Percentiles rank a stretch among this genome's conserved stretches.
Evolutionary conservation across 2,113 vertebrate genomes (phyloP).

Genomic region (Eptatretus burgeri): DNA sequence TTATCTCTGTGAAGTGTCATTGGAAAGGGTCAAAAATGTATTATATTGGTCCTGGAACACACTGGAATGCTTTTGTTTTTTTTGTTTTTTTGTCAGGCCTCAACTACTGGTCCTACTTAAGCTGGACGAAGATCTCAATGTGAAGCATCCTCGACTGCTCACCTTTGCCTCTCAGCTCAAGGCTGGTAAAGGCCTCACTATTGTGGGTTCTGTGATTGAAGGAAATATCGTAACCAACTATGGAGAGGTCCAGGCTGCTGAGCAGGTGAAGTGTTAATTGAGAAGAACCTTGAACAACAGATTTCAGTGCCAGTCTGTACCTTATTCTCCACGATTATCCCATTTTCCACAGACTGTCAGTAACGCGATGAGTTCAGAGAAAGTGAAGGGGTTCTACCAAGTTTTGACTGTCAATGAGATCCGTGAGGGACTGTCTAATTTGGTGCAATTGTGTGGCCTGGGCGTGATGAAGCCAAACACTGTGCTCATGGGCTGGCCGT

Average conservation of each 20-base stretch:
- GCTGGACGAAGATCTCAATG: slow-evolving; percentile 76
- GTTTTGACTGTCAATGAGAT: slow-evolving; percentile 82
- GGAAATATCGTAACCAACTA: slow-evolving; percentile 82
- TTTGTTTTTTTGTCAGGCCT: slow-evolving; percentile 22
- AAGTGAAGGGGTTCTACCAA: slow-evolving; percentile 89
- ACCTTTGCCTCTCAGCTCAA: slow-evolving; percentile 93
- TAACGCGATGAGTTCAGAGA: slow-evolving; percentile 83
- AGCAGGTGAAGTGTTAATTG: slow-evolving; percentile 29
- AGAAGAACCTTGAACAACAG: too few species aligned
- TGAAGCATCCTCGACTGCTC: slow-evolving; percentile 73
- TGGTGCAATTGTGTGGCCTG: slow-evolving; percentile 76
- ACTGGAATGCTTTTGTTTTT: background rate
- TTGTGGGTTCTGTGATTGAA: slow-evolving; percentile 68
- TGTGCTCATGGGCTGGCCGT: slow-evolving; percentile 68
- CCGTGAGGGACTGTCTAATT: slow-evolving; percentile 65
- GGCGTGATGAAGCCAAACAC: slow-evolving; percentile 85
- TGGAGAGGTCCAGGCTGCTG: slow-evolving; percentile 72
- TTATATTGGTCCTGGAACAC: background rate
- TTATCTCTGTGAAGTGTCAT: background rate
- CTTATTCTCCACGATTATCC: too few species aligned
- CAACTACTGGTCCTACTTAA: slow-evolving; percentile 76
- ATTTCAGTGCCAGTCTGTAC: too few species aligned
- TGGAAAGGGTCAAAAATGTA: background rate
- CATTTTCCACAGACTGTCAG: slow-evolving; percentile 30
- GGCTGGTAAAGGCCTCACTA: slow-evolving; percentile 83